phyloP scores from a whole-genome alignment of 2,797 vertebrate species.

The Sebastes glaucus region DNA sequence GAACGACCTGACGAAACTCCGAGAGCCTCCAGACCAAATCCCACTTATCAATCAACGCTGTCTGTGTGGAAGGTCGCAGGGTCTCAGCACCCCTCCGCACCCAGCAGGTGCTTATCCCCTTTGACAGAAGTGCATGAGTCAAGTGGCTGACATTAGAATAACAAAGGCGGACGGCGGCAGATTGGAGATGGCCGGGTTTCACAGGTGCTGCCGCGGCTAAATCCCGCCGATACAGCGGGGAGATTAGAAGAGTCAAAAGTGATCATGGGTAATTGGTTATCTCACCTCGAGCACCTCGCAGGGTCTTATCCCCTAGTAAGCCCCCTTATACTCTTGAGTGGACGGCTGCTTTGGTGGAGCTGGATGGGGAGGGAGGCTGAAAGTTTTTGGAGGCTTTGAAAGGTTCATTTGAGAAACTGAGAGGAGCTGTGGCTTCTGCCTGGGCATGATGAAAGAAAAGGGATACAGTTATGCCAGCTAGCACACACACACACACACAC shows the following conservation, averaged over 20 bases:
- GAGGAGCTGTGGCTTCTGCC: conserved; percentile 70
- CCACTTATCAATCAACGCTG: conserved; percentile 10
- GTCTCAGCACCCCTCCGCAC: neutral
- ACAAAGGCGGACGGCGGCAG: conserved; percentile 71
- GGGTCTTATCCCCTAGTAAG: conserved; percentile 81
- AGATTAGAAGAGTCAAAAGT: conserved; percentile 86
- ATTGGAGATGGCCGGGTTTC: conserved; percentile 71
- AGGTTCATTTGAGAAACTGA: conserved; percentile 77
- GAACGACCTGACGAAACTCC: conserved; percentile 25
- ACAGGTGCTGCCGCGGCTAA: conserved; percentile 75
- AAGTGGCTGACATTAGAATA: conserved; percentile 82
- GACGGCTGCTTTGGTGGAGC: conserved; percentile 71
- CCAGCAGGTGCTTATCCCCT: conserved; percentile 70
- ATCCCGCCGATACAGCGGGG: conserved; percentile 74
- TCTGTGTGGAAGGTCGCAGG: conserved; percentile 40
- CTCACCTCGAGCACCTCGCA: conserved; percentile 80
- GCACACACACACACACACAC: conserved; percentile 4
- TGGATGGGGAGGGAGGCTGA: conserved; percentile 40
- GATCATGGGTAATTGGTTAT: conserved; percentile 86
- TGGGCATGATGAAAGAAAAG: conserved; percentile 77
- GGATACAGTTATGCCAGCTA: conserved; percentile 59
- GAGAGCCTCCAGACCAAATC: conserved; percentile 18
- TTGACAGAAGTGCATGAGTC: conserved; percentile 74
- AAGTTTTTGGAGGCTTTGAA: conserved; percentile 81
- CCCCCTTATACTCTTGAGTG: conserved; percentile 81